A percentile compares a stretch with the other conserved stretches of the same genome.
Conservation (phyloP, 2,888 invertebrate species). For the Hecatera dysodea region DNA sequence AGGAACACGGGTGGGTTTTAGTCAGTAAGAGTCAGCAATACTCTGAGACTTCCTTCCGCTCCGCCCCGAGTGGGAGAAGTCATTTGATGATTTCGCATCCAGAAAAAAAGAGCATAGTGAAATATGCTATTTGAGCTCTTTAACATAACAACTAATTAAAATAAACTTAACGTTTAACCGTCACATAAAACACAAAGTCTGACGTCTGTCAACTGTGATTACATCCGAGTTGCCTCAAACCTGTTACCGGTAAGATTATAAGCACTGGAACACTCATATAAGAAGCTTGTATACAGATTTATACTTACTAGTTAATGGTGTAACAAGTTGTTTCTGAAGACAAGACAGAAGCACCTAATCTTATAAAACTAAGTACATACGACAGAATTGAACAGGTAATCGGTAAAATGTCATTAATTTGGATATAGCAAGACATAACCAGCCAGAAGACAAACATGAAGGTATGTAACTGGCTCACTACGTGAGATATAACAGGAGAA, state of each 20-base stretch:
- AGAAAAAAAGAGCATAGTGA: too few relatives aligned
- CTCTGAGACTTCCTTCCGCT: too few relatives aligned
- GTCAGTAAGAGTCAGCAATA: too few relatives aligned
- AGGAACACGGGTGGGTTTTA: too few relatives aligned
- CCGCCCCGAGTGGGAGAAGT: too few relatives aligned
- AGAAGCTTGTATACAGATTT: conserved; percentile 27
- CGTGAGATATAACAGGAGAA: neutral
- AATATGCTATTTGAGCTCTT: neutral
- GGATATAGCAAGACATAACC: neutral
- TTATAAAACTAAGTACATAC: neutral
- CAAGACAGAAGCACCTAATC: conserved; percentile 11
- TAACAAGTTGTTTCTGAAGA: conserved; percentile 33
- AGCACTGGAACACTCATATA: conserved; percentile 36
- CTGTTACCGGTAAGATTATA: conserved; percentile 34
- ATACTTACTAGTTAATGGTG: conserved; percentile 11
- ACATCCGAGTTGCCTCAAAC: conserved; percentile 41
- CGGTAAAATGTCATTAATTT: neutral
- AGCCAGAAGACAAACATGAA: neutral
- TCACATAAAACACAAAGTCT: conserved; percentile 38
- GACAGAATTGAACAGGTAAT: neutral
- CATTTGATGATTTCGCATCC: too few relatives aligned
- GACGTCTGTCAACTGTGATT: conserved; percentile 54
- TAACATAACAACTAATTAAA: conserved; percentile 52
- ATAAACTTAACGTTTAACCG: conserved; percentile 44
- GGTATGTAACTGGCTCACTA: neutral